Percentiles rank a stretch among this genome's conserved stretches.
Conservation (phyloP, 2,797 vertebrate genomes). For the Carapus acus region DNA sequence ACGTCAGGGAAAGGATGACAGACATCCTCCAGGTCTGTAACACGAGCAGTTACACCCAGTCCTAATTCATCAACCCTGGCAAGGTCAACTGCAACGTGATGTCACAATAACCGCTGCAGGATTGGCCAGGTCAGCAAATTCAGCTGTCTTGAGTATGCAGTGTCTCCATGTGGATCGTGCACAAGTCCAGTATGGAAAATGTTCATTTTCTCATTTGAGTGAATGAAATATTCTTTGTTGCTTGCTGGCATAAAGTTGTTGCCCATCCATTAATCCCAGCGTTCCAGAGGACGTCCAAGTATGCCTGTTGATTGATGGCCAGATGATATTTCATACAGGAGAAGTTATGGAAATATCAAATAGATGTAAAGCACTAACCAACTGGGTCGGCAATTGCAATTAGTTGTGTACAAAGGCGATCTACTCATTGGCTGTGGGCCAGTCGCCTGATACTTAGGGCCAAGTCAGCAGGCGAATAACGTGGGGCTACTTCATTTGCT, state of each 20-base stretch:
- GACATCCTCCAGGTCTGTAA: too few relatives aligned
- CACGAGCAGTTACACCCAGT: too few relatives aligned
- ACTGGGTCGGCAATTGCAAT: slow-evolving; percentile 38
- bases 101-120: background rate
- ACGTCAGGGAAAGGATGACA: too few relatives aligned
- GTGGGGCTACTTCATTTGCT: slow-evolving; percentile 26
- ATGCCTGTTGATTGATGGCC: slow-evolving; percentile 39
- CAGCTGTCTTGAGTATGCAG: background rate
- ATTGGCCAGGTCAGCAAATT: background rate
- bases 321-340: too few relatives aligned
- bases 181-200: slow-evolving; percentile 11
- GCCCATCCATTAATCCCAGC: slow-evolving; percentile 44
- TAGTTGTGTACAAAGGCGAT: slow-evolving; percentile 26
- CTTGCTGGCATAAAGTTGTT: slow-evolving; percentile 36
- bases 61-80: slow-evolving; percentile 5
- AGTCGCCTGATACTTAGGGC: slow-evolving; percentile 50
- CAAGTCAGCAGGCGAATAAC: slow-evolving; percentile 27
- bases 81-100: background rate
- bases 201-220: slow-evolving; percentile 30
- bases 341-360: slow-evolving; percentile 46
- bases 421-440: slow-evolving; percentile 20
- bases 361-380: slow-evolving; percentile 31
- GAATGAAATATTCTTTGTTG: slow-evolving; percentile 16
- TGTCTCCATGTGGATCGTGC: slow-evolving; percentile 1
- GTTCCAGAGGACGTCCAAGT: slow-evolving; percentile 33